A percentile compares a stretch with the other conserved stretches of the same genome.
phyloP scores from a whole-genome alignment of 1,140 invertebrate species.

The Andricus grossulariae region DNA sequence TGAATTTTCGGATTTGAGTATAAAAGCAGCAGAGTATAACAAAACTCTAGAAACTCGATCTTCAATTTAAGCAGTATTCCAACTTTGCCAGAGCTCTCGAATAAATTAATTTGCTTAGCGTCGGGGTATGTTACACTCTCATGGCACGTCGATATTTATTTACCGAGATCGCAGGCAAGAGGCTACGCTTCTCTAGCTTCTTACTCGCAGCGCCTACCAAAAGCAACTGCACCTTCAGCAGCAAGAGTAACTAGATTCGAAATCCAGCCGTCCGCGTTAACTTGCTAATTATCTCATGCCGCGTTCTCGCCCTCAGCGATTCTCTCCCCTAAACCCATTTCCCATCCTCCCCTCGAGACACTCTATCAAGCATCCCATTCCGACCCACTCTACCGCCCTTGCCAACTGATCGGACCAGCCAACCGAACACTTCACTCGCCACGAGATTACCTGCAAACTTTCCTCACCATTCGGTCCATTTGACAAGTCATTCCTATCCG shows the following conservation, averaged over 20 bases:
- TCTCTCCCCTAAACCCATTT: constrained; percentile 2
- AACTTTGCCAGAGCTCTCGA: not conserved
- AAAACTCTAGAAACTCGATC: no score
- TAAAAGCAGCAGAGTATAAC: not conserved
- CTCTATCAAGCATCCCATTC: not conserved
- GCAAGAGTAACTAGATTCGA: constrained; percentile 59
- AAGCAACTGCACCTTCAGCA: constrained; percentile 43
- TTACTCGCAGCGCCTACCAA: constrained; percentile 43
- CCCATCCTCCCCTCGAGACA: constrained; percentile 22
- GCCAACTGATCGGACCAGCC: not conserved
- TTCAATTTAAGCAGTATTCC: not conserved
- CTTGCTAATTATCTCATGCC: constrained; percentile 63
- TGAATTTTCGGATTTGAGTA: no score
- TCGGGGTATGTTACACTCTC: constrained; percentile 43
- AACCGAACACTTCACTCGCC: constrained; percentile 22
- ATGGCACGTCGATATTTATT: constrained; percentile 65
- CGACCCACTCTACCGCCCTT: not conserved
- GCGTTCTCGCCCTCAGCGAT: constrained; percentile 25
- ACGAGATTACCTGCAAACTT: constrained; percentile 46
- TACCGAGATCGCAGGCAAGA: constrained; percentile 44
- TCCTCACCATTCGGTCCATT: constrained; percentile 47
- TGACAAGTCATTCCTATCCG: constrained; percentile 12
- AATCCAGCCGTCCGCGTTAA: constrained; percentile 57
- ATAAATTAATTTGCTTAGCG: constrained; percentile 32
- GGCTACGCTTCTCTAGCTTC: constrained; percentile 33